Evolutionary conservation across 2,113 vertebrate genomes (phyloP).

Genomic region (Grantiella picta): DNA sequence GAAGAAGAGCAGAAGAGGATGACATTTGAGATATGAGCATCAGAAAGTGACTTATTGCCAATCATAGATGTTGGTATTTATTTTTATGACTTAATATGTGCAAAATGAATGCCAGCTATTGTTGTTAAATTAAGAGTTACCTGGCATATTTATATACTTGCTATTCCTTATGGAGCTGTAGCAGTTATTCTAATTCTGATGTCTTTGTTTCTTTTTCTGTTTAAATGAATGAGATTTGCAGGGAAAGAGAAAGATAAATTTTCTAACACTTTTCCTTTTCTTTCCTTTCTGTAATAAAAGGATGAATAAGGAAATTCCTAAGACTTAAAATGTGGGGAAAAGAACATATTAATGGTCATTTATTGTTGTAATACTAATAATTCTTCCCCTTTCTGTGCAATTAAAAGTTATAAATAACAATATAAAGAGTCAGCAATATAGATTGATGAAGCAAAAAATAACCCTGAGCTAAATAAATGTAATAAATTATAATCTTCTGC

Average conservation of each 20-base stretch:
- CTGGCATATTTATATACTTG: background rate
- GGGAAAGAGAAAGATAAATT: background rate
- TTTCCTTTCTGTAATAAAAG: background rate
- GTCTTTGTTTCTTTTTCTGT: background rate
- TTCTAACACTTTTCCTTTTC: background rate
- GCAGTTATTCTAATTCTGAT: background rate
- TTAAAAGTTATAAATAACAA: background rate
- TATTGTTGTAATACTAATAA: background rate
- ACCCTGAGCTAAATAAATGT: background rate
- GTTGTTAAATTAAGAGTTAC: background rate
- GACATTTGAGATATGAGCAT: background rate
- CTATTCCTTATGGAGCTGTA: background rate
- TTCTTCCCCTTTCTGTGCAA: background rate
- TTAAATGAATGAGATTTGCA: background rate
- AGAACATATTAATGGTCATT: background rate
- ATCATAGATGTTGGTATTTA: background rate
- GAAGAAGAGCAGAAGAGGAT: background rate
- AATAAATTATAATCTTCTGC: conserved; percentile 5
- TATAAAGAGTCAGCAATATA: background rate
- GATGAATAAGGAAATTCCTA: background rate
- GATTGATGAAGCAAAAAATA: conserved; percentile 5
- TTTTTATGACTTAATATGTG: background rate
- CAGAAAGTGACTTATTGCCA: background rate
- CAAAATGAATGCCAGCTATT: background rate
- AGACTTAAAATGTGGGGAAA: background rate